Evolutionary conservation across 2,797 vertebrate species (phyloP), one percentile per base, ranked within the genome.

Genomic region (Falco novaeseelandiae): DNA sequence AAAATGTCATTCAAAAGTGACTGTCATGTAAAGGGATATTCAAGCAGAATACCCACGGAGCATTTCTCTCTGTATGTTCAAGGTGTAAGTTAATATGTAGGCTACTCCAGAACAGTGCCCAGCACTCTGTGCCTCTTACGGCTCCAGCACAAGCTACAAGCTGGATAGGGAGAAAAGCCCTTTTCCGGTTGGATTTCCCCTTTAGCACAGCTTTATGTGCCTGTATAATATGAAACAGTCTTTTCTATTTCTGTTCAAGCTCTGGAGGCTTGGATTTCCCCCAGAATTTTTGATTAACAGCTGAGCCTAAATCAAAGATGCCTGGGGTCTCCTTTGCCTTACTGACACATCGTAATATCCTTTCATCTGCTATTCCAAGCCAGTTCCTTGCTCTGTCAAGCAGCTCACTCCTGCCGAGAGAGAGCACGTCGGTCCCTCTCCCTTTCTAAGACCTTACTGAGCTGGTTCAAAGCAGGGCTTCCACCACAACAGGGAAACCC

Each of bases 201-300:
- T 80, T 87, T 23, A 96, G 57, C 67, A 94, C 9, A 89, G 55
- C 74, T 93, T 94, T 93, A 89, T 95, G 36, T 85, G 59, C 74
- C 83, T 93, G 52, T 54, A 83, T 95, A 96, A 96, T 96, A 74
- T 30, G 81, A 97, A 96, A 90, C 94, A 97, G 93, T 38, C 63
- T 83, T 96, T 96, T 93, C 86, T 95, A 80, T 93, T 94, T 92
- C 70, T 77, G 59, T 93, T 95, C 88, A 94, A 93, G 78, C 51
- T 96, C 83, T 12, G 3, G 81, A 96, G 88, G 80, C 88, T 93
- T 96, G 95, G 91, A 92, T 94, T 95, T 92, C 27, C 59, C 74
- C 81, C 93, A 96, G 81, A 90, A 92, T 52, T 83, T 94, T 93
- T 92, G 77, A 95, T 97, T 93, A 96, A 94, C 94, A 97, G 81